Conservation (phyloP, 2,113 vertebrate species). For the Macaca mulatta region DNA sequence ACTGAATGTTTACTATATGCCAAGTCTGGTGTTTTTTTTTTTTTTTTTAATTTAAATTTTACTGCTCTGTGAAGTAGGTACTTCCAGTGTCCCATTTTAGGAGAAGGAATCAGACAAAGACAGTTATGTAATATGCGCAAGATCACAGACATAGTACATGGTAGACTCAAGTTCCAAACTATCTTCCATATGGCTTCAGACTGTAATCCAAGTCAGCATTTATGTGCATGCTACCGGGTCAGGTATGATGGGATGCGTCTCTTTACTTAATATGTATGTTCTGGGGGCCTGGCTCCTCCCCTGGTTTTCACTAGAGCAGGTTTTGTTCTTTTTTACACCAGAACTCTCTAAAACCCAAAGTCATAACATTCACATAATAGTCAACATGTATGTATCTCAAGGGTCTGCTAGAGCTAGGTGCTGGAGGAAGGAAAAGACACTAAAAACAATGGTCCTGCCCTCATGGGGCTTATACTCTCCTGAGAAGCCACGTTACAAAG, state of each 20-base stretch:
- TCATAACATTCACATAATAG: accelerated
- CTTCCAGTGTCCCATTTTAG: neutral
- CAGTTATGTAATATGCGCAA: neutral
- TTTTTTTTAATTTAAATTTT: neutral
- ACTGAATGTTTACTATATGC: accelerated
- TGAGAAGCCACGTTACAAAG: neutral
- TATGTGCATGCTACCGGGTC: neutral
- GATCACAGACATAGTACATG: neutral
- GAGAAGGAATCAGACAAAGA: neutral
- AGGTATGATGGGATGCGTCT: no score
- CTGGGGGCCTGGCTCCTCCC: no score
- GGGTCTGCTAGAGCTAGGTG: neutral
- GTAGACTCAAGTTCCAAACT: no score
- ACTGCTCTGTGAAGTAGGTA: neutral
- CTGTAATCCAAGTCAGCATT: neutral
- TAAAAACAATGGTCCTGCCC: accelerated
- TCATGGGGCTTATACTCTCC: neutral
- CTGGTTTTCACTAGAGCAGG: neutral
- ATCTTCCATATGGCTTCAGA: accelerated
- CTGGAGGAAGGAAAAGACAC: neutral
- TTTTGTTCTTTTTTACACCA: neutral
- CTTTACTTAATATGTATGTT: neutral
- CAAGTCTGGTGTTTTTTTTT: neutral
- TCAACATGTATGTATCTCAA: neutral
- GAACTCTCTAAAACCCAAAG: neutral